These are phyloP conservation scores for Aselliscus stoliczkanus DNA, from an alignment of 2,797 vertebrate genomes.

Conservation along the genomic window DNA sequence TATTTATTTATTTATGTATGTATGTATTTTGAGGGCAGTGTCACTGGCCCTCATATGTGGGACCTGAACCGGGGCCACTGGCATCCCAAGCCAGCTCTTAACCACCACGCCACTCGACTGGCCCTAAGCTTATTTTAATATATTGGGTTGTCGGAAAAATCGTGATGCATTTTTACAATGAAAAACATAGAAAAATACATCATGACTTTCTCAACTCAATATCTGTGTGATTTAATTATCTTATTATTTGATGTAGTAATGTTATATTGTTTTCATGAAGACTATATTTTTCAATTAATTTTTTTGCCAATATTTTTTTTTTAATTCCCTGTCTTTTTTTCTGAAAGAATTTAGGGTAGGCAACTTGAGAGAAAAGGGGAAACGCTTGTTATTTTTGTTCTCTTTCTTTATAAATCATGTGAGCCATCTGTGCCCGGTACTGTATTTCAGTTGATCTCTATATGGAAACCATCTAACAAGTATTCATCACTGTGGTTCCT, in stretches of 20 bases:
- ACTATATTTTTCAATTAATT: not conserved
- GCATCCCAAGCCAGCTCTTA: no score
- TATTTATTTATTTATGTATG: no score
- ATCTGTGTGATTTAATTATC: not conserved
- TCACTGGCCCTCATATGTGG: no score
- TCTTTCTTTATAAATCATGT: slow-evolving; percentile 10
- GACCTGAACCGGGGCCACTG: no score
- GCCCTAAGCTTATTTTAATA: no score
- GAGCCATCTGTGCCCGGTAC: not conserved
- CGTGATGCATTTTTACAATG: no score
- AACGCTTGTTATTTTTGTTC: not conserved
- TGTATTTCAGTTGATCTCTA: not conserved
- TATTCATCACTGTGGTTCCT: not conserved
- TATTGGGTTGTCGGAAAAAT: no score
- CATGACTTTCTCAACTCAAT: no score
- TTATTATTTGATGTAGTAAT: not conserved
- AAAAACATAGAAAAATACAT: no score
- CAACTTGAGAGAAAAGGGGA: not conserved
- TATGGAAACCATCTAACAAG: not conserved
- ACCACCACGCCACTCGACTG: no score
- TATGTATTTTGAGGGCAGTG: no score
- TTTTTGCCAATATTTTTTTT: not conserved
- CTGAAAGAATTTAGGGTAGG: not conserved
- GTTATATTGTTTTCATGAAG: not conserved
- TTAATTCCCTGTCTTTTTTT: not conserved